Base-by-base conservation (phyloP, 1,140 invertebrate species). In the Zaprionus davidi region DNA sequence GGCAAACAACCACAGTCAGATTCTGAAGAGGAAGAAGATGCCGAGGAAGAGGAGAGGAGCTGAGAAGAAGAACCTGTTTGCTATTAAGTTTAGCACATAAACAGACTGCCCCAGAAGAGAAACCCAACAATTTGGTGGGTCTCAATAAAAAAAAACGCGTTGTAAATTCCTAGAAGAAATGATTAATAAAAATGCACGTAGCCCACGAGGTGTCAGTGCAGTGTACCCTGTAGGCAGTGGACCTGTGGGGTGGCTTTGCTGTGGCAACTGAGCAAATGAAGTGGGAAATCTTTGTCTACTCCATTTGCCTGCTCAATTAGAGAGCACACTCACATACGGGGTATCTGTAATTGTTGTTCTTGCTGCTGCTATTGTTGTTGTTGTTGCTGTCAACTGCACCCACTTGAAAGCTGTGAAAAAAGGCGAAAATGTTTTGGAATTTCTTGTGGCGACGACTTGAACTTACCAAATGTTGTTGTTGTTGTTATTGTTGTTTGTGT, bases 131-230 rank as follows among this genome's bases (percentile, higher is more conserved):
- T 76, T 88, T 82, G 81, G 71, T 88, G 81, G 83, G 84, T 75
- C 84, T 88, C 85, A 88, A 87, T 87, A 87, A 87, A 84, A 90
- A 87, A 88, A 83, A 87, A 87, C 82, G 84, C 77, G 85, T 66
- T 85, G 85, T 90, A 90, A 90, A 90, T 90, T 90, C 85, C 76
- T 90, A 90, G 85, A 90, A 90, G 81, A 79, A 90, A 90, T 90
- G 85, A 90, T 90, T 90, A 90, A 90, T 90, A 90, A 90, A 90
- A 90, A 78, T 76, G 62, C 67, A 72, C 69, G 69, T 53, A 65
- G 51, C 17, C 49, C 46, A 38, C 34, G 66, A 62, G 56, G 64
- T 74, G 69, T 64, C 60, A 71, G 55, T 41, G 41, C 67, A 11
- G 46, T 41, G 17, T 20, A 75, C 67, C 41, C 72, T 31, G 15